These are phyloP conservation scores for Xestia rhomboidea DNA, from an alignment of 2,888 invertebrate genomes.

Conservation along the genomic window DNA sequence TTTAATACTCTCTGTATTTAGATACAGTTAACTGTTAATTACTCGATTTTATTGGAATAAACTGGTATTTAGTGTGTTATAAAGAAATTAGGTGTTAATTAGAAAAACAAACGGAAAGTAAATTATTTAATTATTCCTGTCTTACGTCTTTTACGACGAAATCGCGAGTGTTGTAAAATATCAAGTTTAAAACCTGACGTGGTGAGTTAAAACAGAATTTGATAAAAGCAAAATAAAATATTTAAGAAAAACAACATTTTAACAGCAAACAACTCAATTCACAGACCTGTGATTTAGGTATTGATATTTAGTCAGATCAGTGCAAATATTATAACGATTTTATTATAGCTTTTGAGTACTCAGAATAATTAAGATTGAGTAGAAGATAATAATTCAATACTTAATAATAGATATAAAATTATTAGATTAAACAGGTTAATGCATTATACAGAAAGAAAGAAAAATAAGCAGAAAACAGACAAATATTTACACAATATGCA, in stretches of 20 bases:
- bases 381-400: background rate
- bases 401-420: background rate
- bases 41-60: background rate
- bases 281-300: constrained; percentile 26
- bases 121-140: background rate
- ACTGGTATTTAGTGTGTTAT: background rate
- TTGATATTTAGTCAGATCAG: constrained; percentile 13
- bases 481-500: constrained; percentile 19
- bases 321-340: background rate
- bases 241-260: background rate
- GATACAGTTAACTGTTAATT: background rate
- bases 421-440: background rate
- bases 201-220: constrained; percentile 20
- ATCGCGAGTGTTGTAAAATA: background rate
- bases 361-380: background rate
- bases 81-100: background rate
- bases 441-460: background rate
- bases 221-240: background rate
- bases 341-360: background rate
- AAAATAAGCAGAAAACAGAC: background rate
- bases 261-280: constrained; percentile 30
- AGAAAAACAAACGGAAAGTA: background rate
- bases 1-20: background rate
- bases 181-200: constrained; percentile 28
- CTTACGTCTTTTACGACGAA: background rate